Evolutionary conservation across 2,888 invertebrate species (phyloP).

Genomic region (Dioctria rufipes): DNA sequence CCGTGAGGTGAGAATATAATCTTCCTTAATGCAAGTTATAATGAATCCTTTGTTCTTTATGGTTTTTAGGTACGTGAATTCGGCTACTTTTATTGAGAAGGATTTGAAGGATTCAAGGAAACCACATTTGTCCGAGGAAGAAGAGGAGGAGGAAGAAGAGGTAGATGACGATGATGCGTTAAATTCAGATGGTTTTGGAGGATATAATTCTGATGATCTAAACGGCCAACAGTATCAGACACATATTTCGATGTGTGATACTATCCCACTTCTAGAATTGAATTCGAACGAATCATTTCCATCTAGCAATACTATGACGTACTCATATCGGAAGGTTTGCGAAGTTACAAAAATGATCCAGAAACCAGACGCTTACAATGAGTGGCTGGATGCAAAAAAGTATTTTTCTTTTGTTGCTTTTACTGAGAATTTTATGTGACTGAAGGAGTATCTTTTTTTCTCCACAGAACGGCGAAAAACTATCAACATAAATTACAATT

Average conservation of each 20-base stretch:
- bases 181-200: background rate
- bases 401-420: conserved; percentile 27
- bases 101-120: conserved; percentile 54
- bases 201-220: conserved; percentile 31
- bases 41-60: background rate
- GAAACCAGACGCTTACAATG: conserved; percentile 66
- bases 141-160: conserved; percentile 52
- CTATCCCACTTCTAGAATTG: conserved; percentile 64
- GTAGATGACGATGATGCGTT: conserved; percentile 44
- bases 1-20: conserved; percentile 30
- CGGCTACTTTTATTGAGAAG: conserved; percentile 63
- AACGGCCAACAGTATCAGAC: conserved; percentile 44
- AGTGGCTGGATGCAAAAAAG: conserved; percentile 67
- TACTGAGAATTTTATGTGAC: too few relatives aligned
- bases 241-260: conserved; percentile 56
- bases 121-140: conserved; percentile 45
- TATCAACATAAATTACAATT: conserved; percentile 59
- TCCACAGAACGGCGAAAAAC: conserved; percentile 56
- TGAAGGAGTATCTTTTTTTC: background rate
- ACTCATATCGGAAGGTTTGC: conserved; percentile 62
- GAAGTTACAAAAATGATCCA: conserved; percentile 62
- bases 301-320: conserved; percentile 61
- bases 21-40: background rate
- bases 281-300: conserved; percentile 64
- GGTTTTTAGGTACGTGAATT: conserved; percentile 62